Base-by-base conservation (phyloP, 1,140 invertebrate species). In the Diabrotica undecimpunctata region DNA sequence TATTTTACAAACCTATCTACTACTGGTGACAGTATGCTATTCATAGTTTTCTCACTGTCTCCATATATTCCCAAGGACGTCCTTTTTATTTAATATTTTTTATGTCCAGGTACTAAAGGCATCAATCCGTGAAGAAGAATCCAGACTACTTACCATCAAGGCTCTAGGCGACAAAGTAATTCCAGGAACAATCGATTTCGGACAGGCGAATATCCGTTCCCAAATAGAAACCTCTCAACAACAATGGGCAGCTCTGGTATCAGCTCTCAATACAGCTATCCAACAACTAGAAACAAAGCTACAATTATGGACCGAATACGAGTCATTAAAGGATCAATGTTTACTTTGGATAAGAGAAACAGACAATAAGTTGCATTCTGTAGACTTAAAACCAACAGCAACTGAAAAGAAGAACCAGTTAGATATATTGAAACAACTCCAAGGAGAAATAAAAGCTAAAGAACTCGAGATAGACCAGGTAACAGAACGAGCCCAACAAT, bases 391-490 rank as follows among this genome's bases (percentile, higher is more conserved):
- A 76, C 83, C 91, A 10, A 92, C 89, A 8, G 81, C 94, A 11
- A 74, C 83, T 11, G 92, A 95, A 70, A 97, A 97, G 79, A 89
- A 92, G 75, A 81, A 88, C 11, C 93, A 96, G 70, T 81, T 95
- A 11, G 91, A 95, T 62, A 84, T 85, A 62, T 82, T 97, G 13
- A 84, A 92, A 78, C 81, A 80, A 25, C 79, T 96, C 11, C 93
- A 96, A 81, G 93, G 93, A 54, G 93, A 96, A 81, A 88, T 97
- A 6, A 82, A 90, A 46, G 91, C 93, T 1, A 95, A 95, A 76
- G 94, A 97, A 81, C 78, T 95, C 37, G 95, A 97, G 81, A 93
- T 97, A 65, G 95, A 98, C 74, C 88, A 90, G 56, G 88, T 97
- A 0, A 95, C 91, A 12, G 95, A 98, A 79, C 89, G 90, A 69